Conservation (phyloP, 2,113 vertebrate species). For the Triplophysa rosa region DNA sequence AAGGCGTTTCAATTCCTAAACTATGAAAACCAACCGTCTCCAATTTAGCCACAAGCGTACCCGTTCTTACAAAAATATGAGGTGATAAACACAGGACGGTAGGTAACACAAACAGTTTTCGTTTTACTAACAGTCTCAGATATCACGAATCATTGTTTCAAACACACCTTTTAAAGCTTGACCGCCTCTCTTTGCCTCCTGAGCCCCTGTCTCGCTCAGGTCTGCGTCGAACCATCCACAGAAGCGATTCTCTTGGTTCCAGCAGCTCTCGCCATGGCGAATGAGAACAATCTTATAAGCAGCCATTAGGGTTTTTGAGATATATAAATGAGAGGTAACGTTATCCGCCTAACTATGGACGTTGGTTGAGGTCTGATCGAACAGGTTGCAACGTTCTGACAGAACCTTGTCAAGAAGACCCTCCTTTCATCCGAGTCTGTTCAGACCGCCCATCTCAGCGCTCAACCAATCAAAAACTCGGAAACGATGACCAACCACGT, state of each 20-base stretch:
- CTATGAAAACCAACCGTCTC: not conserved
- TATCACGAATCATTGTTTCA: not conserved
- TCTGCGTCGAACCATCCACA: constrained; percentile 86
- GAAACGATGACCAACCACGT: not conserved
- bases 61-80: not conserved
- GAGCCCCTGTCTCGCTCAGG: constrained; percentile 77
- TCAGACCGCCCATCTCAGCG: not conserved
- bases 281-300: constrained; percentile 81
- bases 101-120: not conserved
- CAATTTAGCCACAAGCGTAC: not conserved
- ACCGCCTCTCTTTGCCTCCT: constrained; percentile 79
- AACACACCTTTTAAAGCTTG: constrained; percentile 77
- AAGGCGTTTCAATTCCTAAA: not conserved
- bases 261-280: constrained; percentile 83
- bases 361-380: not conserved
- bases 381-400: constrained; percentile 15
- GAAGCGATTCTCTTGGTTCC: constrained; percentile 87
- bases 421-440: not conserved
- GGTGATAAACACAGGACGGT: not conserved
- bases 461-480: constrained; percentile 40
- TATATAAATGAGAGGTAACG: not conserved
- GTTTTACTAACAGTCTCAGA: not conserved
- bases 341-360: not conserved
- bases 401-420: not conserved
- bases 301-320: constrained; percentile 66